Percentiles rank a stretch among this genome's conserved stretches.
These are phyloP conservation scores for Pelecanus crispus DNA, from an alignment of 2,113 vertebrate genomes.

Conservation along the genomic window DNA sequence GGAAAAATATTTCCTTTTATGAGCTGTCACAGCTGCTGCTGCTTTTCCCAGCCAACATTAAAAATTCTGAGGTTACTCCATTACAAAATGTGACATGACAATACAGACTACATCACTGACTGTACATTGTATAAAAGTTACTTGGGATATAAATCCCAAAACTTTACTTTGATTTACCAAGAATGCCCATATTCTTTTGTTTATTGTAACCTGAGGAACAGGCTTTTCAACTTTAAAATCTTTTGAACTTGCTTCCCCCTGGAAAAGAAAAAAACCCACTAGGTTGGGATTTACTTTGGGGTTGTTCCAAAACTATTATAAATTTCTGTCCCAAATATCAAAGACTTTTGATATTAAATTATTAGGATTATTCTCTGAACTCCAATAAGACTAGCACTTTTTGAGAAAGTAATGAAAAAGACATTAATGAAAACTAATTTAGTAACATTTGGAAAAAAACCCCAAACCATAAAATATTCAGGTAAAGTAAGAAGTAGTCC, in stretches of 20 bases:
- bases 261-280: not conserved
- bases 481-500: not conserved
- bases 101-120: not conserved
- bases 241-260: not conserved
- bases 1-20: not conserved
- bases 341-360: not conserved
- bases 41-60: not conserved
- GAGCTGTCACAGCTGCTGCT: not conserved
- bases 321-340: not conserved
- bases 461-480: not conserved
- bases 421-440: not conserved
- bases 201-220: not conserved
- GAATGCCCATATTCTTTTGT: not conserved
- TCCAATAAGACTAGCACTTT: not conserved
- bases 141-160: not conserved
- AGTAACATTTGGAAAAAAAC: not conserved
- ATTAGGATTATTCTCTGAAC: not conserved
- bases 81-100: not conserved
- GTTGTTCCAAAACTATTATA: not conserved
- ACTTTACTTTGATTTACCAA: not conserved
- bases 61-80: not conserved
- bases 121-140: not conserved
- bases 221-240: not conserved
- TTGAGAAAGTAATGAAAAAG: not conserved
- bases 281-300: not conserved